phyloP scores from a whole-genome alignment of 2,797 vertebrate species.

The Phoeniculus purpureus region DNA sequence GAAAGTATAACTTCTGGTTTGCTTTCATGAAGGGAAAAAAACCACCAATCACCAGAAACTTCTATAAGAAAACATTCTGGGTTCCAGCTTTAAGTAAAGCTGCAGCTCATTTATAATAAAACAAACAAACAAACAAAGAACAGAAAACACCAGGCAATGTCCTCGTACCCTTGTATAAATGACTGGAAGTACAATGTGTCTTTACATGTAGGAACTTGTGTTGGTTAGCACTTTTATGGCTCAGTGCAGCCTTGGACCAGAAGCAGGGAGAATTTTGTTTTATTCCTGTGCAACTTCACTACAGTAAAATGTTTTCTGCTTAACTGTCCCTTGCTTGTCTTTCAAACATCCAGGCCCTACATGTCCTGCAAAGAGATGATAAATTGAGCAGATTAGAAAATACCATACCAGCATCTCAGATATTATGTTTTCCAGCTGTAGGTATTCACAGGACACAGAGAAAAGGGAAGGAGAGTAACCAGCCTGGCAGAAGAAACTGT shows the following conservation, averaged over 20 bases:
- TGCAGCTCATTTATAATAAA: not conserved
- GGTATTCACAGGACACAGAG: not conserved
- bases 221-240: not conserved
- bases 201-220: not conserved
- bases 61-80: not conserved
- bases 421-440: not conserved
- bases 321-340: not conserved
- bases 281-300: conserved; percentile 81
- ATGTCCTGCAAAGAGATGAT: not conserved
- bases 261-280: not conserved
- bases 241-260: not conserved
- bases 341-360: not conserved
- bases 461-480: not conserved
- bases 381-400: not conserved
- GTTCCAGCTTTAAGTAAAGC: not conserved
- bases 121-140: not conserved
- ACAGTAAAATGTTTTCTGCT: conserved; percentile 85
- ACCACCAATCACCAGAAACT: not conserved
- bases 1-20: not conserved
- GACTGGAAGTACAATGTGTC: conserved; percentile 25
- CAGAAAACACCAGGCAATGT: not conserved
- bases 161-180: not conserved
- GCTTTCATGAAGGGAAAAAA: not conserved
- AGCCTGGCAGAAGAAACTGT: not conserved
- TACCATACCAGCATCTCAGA: not conserved